Evolutionary conservation across 2,888 invertebrate genomes (phyloP).

Genomic region (Drosophila anceps): DNA sequence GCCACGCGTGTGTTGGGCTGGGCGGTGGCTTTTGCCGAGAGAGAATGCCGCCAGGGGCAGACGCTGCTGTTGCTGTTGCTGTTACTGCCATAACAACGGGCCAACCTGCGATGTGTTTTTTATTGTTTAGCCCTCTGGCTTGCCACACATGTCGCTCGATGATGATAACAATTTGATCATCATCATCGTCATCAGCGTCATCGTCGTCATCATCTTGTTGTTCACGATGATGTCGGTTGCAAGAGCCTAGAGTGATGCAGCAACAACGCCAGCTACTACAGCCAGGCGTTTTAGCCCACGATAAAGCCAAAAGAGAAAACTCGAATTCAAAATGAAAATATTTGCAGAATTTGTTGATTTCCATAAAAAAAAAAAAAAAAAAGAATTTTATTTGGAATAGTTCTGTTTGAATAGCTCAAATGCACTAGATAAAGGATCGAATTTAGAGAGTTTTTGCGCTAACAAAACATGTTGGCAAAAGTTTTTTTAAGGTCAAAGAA

Average conservation of each 20-base stretch:
- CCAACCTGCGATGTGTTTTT: slow-evolving; percentile 60
- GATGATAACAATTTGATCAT: slow-evolving; percentile 24
- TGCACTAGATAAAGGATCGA: neutral
- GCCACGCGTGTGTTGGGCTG: slow-evolving; percentile 13
- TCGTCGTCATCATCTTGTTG: slow-evolving; percentile 12
- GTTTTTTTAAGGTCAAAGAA: neutral
- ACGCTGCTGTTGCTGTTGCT: slow-evolving; percentile 4
- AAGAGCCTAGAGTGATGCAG: slow-evolving; percentile 57
- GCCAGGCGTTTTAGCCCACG: slow-evolving; percentile 15
- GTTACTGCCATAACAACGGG: slow-evolving; percentile 54
- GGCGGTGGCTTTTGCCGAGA: slow-evolving; percentile 47
- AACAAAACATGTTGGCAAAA: neutral
- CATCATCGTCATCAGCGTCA: slow-evolving; percentile 17
- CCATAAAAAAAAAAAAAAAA: neutral
- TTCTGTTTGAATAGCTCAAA: slow-evolving; percentile 2
- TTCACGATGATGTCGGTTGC: slow-evolving; percentile 16
- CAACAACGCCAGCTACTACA: slow-evolving; percentile 25
- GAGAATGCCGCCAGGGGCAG: slow-evolving; percentile 49
- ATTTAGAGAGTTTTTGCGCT: neutral
- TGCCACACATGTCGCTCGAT: slow-evolving; percentile 35
- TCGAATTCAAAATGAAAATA: slow-evolving; percentile 26
- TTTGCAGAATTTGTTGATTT: slow-evolving; percentile 6
- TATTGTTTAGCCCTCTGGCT: slow-evolving; percentile 46
- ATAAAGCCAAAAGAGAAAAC: slow-evolving; percentile 30
- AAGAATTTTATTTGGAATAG: neutral